These are phyloP conservation scores for Chiridota heheva DNA, from an alignment of 35 echinoderm and acorn worm species.

Conservation along the genomic window DNA sequence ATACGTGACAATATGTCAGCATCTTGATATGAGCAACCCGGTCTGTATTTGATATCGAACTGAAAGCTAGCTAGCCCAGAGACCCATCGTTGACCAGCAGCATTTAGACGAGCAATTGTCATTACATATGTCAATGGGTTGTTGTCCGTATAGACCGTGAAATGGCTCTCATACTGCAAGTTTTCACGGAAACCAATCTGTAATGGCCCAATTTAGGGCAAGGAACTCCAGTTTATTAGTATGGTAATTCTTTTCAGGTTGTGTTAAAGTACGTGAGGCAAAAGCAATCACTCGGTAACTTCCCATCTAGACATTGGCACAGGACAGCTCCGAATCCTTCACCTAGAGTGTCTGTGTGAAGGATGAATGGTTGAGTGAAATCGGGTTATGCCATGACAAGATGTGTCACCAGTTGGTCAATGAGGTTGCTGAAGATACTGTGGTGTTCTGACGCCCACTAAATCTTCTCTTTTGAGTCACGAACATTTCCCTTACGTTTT, in stretches of 20 bases:
- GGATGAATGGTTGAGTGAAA: constrained; percentile 32
- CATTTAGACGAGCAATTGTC: constrained; percentile 35
- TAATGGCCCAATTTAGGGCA: constrained; percentile 60
- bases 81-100: constrained; percentile 51
- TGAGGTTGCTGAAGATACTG: not conserved
- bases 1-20: constrained; percentile 55
- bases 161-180: constrained; percentile 32
- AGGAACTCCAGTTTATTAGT: constrained; percentile 51
- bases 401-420: not conserved
- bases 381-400: constrained; percentile 37
- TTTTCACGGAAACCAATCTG: constrained; percentile 55
- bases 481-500: not conserved
- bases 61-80: constrained; percentile 39
- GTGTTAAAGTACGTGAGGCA: constrained; percentile 33
- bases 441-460: constrained; percentile 34
- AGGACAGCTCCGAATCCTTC: constrained; percentile 50
- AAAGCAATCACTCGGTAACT: constrained; percentile 23
- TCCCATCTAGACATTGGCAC: constrained; percentile 45
- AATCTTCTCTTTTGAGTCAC: not conserved
- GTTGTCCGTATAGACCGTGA: constrained; percentile 54
- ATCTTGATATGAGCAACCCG: not conserved
- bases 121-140: constrained; percentile 56
- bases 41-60: constrained; percentile 44
- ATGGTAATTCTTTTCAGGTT: constrained; percentile 55
- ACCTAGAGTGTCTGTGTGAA: constrained; percentile 51